Percentiles rank a stretch among this genome's conserved stretches.
These are phyloP conservation scores for Sycophaga agraensis DNA, from an alignment of 1,140 invertebrate species.

Conservation along the genomic window DNA sequence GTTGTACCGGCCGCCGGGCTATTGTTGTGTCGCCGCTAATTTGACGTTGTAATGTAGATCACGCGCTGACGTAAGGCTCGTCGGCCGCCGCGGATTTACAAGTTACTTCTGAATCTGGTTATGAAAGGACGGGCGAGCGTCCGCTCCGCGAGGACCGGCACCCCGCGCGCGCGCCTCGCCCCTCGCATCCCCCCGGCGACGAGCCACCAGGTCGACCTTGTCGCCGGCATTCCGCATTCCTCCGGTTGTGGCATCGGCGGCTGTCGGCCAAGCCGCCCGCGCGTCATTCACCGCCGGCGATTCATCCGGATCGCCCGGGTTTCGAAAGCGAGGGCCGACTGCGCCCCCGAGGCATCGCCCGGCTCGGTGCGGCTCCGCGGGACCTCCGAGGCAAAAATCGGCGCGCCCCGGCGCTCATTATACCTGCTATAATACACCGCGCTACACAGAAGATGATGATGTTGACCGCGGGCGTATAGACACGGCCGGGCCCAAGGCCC, in stretches of 20 bases:
- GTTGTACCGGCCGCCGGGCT: constrained; percentile 13
- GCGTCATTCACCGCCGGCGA: too few relatives aligned
- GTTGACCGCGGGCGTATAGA: background rate
- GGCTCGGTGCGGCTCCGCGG: too few relatives aligned
- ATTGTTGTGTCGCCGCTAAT: constrained; percentile 17
- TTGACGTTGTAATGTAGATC: constrained; percentile 19
- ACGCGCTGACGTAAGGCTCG: constrained; percentile 13
- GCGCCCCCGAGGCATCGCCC: too few relatives aligned
- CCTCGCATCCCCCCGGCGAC: background rate
- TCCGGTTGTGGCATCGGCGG: background rate
- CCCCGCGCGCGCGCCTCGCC: background rate
- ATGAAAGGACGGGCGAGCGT: background rate
- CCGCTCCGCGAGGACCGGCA: too few relatives aligned
- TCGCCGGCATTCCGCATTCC: constrained; percentile 24
- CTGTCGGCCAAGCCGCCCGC: background rate
- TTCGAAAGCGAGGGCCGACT: constrained; percentile 18
- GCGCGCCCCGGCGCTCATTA: too few relatives aligned
- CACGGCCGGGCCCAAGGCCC: constrained; percentile 11
- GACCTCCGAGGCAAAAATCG: too few relatives aligned
- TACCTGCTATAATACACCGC: too few relatives aligned
- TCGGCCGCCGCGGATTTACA: background rate
- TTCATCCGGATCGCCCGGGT: too few relatives aligned
- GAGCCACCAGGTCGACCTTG: constrained; percentile 17
- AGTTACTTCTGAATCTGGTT: background rate
- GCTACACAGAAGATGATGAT: too few relatives aligned